Conservation (phyloP, 1,140 invertebrate species). For the Mya arenaria region DNA sequence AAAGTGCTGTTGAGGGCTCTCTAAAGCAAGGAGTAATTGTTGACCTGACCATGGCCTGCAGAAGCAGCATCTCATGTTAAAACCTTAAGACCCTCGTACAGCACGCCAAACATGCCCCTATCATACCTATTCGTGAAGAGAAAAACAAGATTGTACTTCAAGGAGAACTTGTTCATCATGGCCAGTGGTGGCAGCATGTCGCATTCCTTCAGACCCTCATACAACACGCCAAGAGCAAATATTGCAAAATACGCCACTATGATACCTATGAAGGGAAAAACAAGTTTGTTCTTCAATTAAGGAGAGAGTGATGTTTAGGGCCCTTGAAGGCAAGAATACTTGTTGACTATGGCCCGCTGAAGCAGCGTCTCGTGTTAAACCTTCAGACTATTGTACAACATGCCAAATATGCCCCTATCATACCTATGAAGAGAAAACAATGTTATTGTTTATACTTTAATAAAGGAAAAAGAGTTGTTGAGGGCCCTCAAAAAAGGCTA, state of each 20-base stretch:
- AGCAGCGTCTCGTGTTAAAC: slow-evolving; percentile 68
- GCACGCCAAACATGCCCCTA: neutral
- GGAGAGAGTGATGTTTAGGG: too few relatives aligned
- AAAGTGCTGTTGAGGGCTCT: neutral
- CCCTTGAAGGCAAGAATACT: too few relatives aligned
- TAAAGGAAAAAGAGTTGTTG: slow-evolving; percentile 40
- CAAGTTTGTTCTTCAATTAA: too few relatives aligned
- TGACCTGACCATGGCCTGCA: neutral
- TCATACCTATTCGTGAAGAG: neutral
- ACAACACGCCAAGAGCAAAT: slow-evolving; percentile 91
- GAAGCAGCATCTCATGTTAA: neutral
- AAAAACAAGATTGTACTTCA: neutral
- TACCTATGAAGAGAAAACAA: too few relatives aligned
- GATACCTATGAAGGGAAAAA: slow-evolving; percentile 84
- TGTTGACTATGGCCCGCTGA: slow-evolving; percentile 52
- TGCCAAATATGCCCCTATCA: slow-evolving; percentile 91
- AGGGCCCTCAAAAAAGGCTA: neutral
- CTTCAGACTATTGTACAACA: slow-evolving; percentile 95
- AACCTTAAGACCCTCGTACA: neutral
- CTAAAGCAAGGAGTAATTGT: neutral
- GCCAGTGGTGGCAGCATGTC: slow-evolving; percentile 68
- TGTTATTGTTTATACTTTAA: too few relatives aligned
- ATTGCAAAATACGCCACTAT: slow-evolving; percentile 93
- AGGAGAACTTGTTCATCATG: slow-evolving; percentile 34
- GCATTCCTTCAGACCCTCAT: slow-evolving; percentile 91